These are phyloP conservation scores for Ciconia boyciana DNA, from an alignment of 2,113 vertebrate species.

Conservation along the genomic window DNA sequence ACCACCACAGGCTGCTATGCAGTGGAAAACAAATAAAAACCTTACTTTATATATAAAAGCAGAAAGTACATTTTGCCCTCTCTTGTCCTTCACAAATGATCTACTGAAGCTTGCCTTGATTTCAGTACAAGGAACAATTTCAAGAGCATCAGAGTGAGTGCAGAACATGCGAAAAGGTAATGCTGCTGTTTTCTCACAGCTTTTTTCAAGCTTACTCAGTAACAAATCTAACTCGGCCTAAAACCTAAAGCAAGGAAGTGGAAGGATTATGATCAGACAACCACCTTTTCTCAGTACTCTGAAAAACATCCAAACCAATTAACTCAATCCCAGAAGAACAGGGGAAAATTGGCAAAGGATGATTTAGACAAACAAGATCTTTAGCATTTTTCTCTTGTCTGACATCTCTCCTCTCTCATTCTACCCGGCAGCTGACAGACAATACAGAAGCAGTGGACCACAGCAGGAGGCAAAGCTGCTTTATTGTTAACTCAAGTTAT, in stretches of 20 bases:
- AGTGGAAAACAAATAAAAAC: background rate
- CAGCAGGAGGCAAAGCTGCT: constrained; percentile 20
- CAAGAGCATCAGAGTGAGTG: background rate
- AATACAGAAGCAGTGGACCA: background rate
- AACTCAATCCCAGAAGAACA: background rate
- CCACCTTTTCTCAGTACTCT: background rate
- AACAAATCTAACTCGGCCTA: background rate
- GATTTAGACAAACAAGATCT: background rate
- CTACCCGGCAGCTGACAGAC: background rate
- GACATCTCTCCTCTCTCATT: background rate
- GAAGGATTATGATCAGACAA: background rate
- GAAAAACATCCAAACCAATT: background rate
- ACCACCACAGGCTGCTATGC: background rate
- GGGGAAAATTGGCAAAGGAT: background rate
- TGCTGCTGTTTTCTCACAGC: background rate
- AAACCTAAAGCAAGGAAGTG: background rate
- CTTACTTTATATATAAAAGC: background rate
- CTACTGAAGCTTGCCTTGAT: background rate
- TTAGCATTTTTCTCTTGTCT: background rate
- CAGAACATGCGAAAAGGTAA: background rate
- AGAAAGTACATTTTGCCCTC: background rate
- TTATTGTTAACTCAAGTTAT: background rate
- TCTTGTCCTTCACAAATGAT: background rate
- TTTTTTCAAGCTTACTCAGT: background rate
- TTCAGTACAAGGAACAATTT: background rate